phyloP scores from a whole-genome alignment of 1,140 invertebrate genomes.

The Andrena cerasifolii region DNA sequence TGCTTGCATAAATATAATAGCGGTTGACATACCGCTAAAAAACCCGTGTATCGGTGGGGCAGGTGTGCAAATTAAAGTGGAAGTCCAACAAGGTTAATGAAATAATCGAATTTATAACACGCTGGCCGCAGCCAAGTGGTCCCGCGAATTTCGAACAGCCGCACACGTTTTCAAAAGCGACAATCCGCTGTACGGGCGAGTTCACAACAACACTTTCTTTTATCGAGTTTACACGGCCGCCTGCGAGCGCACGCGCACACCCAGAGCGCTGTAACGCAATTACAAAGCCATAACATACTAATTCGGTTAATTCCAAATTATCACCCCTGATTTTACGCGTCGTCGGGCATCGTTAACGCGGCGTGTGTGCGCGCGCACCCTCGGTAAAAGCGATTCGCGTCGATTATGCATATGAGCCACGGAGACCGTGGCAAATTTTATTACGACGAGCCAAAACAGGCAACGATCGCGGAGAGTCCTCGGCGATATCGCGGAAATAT shows the following conservation, averaged over 20 bases:
- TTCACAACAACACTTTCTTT: constrained; percentile 54
- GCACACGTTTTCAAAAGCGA: constrained; percentile 7
- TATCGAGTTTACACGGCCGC: constrained; percentile 28
- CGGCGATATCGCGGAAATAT: constrained; percentile 10
- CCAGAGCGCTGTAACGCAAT: constrained; percentile 38
- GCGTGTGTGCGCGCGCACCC: background rate
- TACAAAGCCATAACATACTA: constrained; percentile 55
- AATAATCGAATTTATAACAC: constrained; percentile 8
- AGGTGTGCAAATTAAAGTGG: constrained; percentile 1
- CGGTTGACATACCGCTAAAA: background rate
- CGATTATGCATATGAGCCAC: constrained; percentile 51
- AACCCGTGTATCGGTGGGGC: background rate
- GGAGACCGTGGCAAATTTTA: constrained; percentile 56
- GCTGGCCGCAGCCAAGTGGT: background rate
- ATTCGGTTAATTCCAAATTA: constrained; percentile 66
- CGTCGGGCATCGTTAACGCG: constrained; percentile 46
- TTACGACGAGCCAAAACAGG: constrained; percentile 41
- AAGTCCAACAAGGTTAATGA: constrained; percentile 20
- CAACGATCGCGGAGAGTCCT: constrained; percentile 5
- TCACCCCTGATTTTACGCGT: constrained; percentile 66
- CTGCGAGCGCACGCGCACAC: constrained; percentile 1
- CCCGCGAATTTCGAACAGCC: constrained; percentile 10
- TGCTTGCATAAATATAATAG: background rate
- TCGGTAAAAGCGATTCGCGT: constrained; percentile 55
- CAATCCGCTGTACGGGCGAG: constrained; percentile 5